Evolutionary conservation across 2,113 vertebrate species (phyloP).

Genomic region (Eclectus roratus): DNA sequence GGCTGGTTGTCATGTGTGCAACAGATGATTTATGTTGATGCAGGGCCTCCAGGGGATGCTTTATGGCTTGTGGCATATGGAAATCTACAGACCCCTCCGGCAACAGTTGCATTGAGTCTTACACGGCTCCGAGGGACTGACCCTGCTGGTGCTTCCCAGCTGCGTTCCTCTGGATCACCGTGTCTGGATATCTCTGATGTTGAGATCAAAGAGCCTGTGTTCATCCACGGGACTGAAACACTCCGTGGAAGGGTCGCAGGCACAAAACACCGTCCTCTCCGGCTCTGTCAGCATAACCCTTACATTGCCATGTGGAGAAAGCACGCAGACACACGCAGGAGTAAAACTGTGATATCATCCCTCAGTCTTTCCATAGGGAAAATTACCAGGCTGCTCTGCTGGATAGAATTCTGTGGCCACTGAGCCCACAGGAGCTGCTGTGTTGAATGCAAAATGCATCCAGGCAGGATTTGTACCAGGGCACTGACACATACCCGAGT

Average conservation of each 20-base stretch:
- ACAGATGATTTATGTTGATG: neutral
- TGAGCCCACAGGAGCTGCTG: neutral
- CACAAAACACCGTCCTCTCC: accelerated
- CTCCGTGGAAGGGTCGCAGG: neutral
- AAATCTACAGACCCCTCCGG: neutral
- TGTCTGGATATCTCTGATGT: neutral
- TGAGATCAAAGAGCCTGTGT: neutral
- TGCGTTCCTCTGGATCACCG: neutral
- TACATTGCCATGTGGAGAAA: neutral
- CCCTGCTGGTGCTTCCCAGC: neutral
- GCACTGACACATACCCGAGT: accelerated
- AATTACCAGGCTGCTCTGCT: neutral
- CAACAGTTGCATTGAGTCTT: accelerated
- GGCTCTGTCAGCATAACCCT: neutral
- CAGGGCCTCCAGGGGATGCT: neutral
- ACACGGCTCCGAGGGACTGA: neutral
- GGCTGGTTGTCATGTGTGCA: neutral
- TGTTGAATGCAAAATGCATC: accelerated
- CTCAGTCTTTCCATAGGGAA: accelerated
- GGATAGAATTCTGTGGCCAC: neutral
- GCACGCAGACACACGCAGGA: too few species aligned
- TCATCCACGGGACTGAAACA: neutral
- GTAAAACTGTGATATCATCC: neutral
- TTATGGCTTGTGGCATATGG: neutral
- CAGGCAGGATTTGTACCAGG: neutral